Evolutionary conservation across 2,797 vertebrate species (phyloP).

Genomic region (Somateria mollissima): DNA sequence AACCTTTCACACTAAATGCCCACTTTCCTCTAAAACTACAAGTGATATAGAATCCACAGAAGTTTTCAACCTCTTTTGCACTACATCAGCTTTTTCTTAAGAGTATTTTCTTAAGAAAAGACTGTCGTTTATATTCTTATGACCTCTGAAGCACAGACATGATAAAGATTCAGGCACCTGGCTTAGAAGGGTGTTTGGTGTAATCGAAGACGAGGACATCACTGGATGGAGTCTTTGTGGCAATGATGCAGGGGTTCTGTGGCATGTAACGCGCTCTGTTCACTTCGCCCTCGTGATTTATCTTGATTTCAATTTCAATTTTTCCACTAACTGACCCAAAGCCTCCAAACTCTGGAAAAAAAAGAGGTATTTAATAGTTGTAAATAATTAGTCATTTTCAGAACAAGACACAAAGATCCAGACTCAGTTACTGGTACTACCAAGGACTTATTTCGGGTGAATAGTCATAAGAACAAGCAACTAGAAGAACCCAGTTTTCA

Average conservation of each 20-base stretch:
- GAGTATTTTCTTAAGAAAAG: background rate
- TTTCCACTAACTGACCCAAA: constrained; percentile 98
- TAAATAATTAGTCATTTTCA: background rate
- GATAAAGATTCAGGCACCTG: constrained; percentile 80
- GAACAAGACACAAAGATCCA: background rate
- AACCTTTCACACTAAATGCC: background rate
- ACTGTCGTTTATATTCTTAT: background rate
- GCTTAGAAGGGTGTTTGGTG: constrained; percentile 97
- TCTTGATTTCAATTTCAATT: constrained; percentile 99
- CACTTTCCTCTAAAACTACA: background rate
- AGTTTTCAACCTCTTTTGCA: background rate
- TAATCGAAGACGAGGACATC: constrained; percentile 98
- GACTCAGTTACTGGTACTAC: background rate
- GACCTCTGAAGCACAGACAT: background rate
- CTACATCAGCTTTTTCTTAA: background rate
- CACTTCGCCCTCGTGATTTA: constrained; percentile 98
- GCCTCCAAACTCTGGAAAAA: constrained; percentile 92
- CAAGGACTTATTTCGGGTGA: background rate
- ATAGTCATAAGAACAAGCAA: background rate
- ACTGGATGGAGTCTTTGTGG: constrained; percentile 96
- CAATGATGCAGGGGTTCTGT: constrained; percentile 97
- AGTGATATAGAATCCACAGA: accelerated
- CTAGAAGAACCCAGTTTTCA: background rate
- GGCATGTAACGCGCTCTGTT: constrained; percentile 98
- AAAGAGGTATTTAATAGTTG: background rate